Evolutionary conservation across 2,113 vertebrate species (phyloP), one percentile per base, ranked within the genome.

Genomic region (Lonchura striata): DNA sequence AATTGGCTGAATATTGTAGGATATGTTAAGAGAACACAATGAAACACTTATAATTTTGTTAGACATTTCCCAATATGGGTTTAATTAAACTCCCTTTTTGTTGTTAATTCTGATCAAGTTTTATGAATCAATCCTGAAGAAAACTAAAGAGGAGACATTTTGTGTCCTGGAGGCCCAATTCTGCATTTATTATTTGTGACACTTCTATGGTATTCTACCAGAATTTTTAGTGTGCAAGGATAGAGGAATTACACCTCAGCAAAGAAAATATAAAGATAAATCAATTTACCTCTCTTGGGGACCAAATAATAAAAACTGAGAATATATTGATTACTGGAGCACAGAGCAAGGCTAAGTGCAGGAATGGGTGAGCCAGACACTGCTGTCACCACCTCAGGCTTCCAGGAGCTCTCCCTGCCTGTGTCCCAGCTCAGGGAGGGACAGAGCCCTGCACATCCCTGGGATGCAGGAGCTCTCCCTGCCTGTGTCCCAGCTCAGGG

Each of bases 1-100:
- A 96, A 95, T 82, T 93, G 85, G 90, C 74, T 93, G 35, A 77
- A 86, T 77, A 77, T 86, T 75, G 79, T 70, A 93, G 90, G 76
- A 56, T 92, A 70, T 90, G 82, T 78, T 72, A 92, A 75, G n/a
- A 88, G 24, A 81, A 83, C 20, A 56, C 83, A 95, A 95, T 91
- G 75, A 95, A 95, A 86, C 82, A 56, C 52, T 69, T 50, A 20
- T 50, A 20, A 92, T 96, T 96, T 89, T 65, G 85, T 91, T 52
- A 81, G 87, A 93, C 22, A 0, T 63, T 77, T 95, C 82, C 54
- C 82, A 78, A 70, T 93, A 60, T 37, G 64, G 68, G 44, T 88
- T 94, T 95, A 88, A 93, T 96, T 95, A 94, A 92, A 70, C 52
- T 80, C 69, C 20, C 23, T 74, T 93, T 76, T 28, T 86, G 44